Conservation (phyloP, 2,888 invertebrate genomes). For the Cantharis lateralis region DNA sequence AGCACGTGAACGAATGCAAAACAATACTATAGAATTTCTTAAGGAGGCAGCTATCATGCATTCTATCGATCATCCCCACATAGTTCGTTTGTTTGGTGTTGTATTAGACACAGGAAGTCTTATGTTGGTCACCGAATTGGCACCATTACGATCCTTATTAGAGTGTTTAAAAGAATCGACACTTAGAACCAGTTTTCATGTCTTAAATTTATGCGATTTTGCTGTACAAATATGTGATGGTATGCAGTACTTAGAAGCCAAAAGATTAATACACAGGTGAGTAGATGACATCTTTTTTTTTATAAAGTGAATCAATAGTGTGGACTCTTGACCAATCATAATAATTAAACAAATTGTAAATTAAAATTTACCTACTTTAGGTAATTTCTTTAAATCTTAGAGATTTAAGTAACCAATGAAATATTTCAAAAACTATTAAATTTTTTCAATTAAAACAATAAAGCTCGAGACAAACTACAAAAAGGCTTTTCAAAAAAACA, state of each 20-base stretch:
- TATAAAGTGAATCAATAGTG: not conserved
- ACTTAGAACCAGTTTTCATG: constrained; percentile 87
- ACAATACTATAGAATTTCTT: constrained; percentile 93
- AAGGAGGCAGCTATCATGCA: constrained; percentile 99
- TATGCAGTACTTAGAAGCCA: constrained; percentile 96
- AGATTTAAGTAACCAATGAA: no score
- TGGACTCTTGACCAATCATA: not conserved
- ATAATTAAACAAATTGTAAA: no score
- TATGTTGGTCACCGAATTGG: constrained; percentile 83
- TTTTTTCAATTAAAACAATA: no score
- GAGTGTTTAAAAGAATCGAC: constrained; percentile 96
- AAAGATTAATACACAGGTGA: constrained; percentile 91
- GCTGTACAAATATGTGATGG: constrained; percentile 96
- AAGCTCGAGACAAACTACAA: no score
- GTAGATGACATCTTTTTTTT: not conserved
- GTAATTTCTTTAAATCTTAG: no score
- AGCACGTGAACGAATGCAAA: constrained; percentile 92
- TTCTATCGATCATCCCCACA: constrained; percentile 94
- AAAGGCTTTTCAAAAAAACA: no score
- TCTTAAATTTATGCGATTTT: constrained; percentile 91
- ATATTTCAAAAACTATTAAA: no score
- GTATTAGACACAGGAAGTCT: constrained; percentile 84
- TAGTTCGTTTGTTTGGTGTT: constrained; percentile 96
- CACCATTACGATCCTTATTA: constrained; percentile 89
- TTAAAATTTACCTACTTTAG: no score